Conservation (phyloP, 2,113 vertebrate species). For the Notothenia rossii region DNA sequence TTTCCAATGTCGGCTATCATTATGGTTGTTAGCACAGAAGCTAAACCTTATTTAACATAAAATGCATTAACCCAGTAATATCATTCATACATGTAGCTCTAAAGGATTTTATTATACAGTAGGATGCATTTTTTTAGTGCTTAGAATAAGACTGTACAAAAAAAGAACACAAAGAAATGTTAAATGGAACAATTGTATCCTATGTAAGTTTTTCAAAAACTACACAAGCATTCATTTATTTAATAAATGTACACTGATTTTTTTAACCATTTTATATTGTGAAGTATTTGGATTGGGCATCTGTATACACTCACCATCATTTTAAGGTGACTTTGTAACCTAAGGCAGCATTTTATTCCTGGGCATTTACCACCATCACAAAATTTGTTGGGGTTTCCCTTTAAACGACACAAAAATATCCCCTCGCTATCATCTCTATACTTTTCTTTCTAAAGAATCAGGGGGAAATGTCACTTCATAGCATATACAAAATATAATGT, state of each 20-base stretch:
- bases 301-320: neutral
- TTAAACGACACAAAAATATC: slow-evolving; percentile 53
- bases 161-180: slow-evolving; percentile 41
- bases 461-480: neutral
- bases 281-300: slow-evolving; percentile 19
- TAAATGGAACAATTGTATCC: slow-evolving; percentile 43
- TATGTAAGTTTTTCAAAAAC: slow-evolving; percentile 61
- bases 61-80: slow-evolving; percentile 47
- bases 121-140: too few relatives aligned
- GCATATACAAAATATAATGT: slow-evolving; percentile 41
- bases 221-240: slow-evolving; percentile 63
- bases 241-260: slow-evolving; percentile 63
- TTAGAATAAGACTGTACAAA: slow-evolving; percentile 52
- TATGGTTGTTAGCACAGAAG: slow-evolving; percentile 38
- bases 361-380: neutral
- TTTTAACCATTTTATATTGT: slow-evolving; percentile 8
- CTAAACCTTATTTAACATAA: slow-evolving; percentile 34
- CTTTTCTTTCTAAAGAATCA: neutral
- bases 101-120: slow-evolving; percentile 66
- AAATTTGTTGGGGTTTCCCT: slow-evolving; percentile 42
- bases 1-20: neutral
- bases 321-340: slow-evolving; percentile 15
- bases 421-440: neutral
- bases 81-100: slow-evolving; percentile 63
- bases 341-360: slow-evolving; percentile 64